Evolutionary conservation across 2,888 invertebrate genomes (phyloP), one percentile per base, ranked within the genome.

Genomic region (Andrena bucephala): DNA sequence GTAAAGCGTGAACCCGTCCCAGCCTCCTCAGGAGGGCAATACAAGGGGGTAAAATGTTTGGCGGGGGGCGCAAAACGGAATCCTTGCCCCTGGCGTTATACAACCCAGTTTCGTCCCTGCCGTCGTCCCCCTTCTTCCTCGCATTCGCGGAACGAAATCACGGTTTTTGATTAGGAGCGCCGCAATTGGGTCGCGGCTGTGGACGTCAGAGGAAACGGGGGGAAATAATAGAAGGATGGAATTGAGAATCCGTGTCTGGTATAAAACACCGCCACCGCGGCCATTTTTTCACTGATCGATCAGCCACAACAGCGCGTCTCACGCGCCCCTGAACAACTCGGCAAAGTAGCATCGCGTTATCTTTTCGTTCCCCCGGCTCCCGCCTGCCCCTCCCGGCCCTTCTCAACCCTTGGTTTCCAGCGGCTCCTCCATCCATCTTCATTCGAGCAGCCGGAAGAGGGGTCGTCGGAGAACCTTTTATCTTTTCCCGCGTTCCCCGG

Each of bases 401-500:
- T 33, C 57, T 57, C 29, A 50, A 20, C 67, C 50, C 31, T 57
- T 42, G 13, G 27, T 85, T 87, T 86, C 85, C 84, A 85, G 82
- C 84, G 80, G 81, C 85, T 86, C 87, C 87, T 86, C 77, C 89
- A 91, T 92, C 88, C 84, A 89, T 92, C 92, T 92, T 91, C 87
- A 87, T 90, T 91, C 84, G 83, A 79, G 83, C 80, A 70, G 85
- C 84, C 85, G 88, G 85, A 87, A 89, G 78, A 77, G 83, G 68
- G 78, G 82, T 81, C 80, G 85, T 71, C 82, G 85, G 80, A 78
- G 81, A 86, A 83, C 81, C 85, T 84, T 89, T 89, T 90, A 87
- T 89, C 89, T 86, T 84, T 84, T 63, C 79, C 66, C 80, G 83
- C 81, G 69, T 86, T 87, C 77, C 86, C 67, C 59, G 79, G 75